phyloP scores from a whole-genome alignment of 2,113 vertebrate species.

The Dunckerocampus dactyliophorus region DNA sequence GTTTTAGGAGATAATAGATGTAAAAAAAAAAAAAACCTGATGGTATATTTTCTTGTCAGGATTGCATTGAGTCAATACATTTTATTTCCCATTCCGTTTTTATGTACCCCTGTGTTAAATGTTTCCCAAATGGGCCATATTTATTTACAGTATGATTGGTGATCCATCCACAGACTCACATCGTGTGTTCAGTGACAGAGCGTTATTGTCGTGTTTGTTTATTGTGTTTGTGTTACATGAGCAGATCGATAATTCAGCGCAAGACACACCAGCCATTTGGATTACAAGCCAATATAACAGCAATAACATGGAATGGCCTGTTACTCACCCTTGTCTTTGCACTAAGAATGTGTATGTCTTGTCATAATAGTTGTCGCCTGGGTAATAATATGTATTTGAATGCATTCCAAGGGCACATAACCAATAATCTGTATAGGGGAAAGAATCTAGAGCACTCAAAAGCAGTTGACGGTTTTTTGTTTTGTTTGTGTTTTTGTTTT shows the following conservation, averaged over 20 bases:
- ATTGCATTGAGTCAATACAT: neutral
- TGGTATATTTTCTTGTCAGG: too few relatives aligned
- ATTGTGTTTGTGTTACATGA: constrained; percentile 31
- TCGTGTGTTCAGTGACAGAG: constrained; percentile 18
- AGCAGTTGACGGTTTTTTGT: neutral
- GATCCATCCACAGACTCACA: constrained; percentile 6
- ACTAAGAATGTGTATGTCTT: constrained; percentile 6
- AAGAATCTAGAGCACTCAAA: constrained; percentile 1
- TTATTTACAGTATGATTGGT: constrained; percentile 22
- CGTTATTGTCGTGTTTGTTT: constrained; percentile 21
- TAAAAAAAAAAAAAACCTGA: too few relatives aligned
- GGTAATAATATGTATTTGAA: constrained; percentile 19
- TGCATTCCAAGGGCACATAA: constrained; percentile 18
- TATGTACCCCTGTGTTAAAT: constrained; percentile 6
- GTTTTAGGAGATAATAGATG: too few relatives aligned
- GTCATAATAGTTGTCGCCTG: constrained; percentile 10
- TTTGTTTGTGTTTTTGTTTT: too few relatives aligned
- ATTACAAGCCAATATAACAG: constrained; percentile 32
- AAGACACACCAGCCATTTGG: constrained; percentile 25
- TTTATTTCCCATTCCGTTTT: neutral
- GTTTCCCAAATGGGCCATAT: constrained; percentile 29
- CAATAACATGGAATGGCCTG: constrained; percentile 25
- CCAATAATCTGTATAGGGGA: constrained; percentile 3
- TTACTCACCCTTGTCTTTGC: constrained; percentile 16
- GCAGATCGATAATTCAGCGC: constrained; percentile 49